Conservation (phyloP, 2,113 vertebrate species). For the Perca schrenkii region DNA sequence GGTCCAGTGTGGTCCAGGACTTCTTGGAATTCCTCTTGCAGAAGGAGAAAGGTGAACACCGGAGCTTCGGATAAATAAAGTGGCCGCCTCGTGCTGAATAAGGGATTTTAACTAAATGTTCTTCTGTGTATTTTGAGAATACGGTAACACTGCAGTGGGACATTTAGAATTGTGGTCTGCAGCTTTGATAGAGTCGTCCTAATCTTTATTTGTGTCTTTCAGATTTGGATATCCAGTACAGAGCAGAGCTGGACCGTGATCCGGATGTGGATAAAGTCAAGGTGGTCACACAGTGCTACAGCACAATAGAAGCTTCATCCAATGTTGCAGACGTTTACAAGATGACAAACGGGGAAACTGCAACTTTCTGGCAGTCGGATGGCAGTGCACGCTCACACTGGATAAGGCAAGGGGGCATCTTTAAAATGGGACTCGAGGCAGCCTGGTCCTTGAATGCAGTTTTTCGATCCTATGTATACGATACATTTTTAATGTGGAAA, state of each 20-base stretch:
- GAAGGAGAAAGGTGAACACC: slow-evolving; percentile 90
- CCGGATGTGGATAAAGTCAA: slow-evolving; percentile 92
- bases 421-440: neutral
- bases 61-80: neutral
- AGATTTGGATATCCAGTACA: slow-evolving; percentile 87
- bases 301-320: slow-evolving; percentile 94
- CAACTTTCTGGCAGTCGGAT: slow-evolving; percentile 97
- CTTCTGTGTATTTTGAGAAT: neutral
- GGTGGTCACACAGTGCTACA: slow-evolving; percentile 93
- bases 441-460: neutral
- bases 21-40: slow-evolving; percentile 91
- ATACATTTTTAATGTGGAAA: neutral
- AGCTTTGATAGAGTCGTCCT: neutral
- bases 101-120: neutral
- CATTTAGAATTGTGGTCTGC: neutral
- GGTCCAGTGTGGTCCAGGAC: slow-evolving; percentile 92
- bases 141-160: neutral
- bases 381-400: slow-evolving; percentile 97
- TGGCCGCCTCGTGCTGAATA: neutral
- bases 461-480: neutral
- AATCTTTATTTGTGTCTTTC: slow-evolving; percentile 7
- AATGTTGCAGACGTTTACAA: slow-evolving; percentile 92
- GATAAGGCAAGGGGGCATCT: slow-evolving; percentile 89
- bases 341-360: slow-evolving; percentile 95
- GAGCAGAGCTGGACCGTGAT: slow-evolving; percentile 87